Base-by-base conservation (phyloP, 2,113 vertebrate genomes). In the Corythornis madagascariensis region DNA sequence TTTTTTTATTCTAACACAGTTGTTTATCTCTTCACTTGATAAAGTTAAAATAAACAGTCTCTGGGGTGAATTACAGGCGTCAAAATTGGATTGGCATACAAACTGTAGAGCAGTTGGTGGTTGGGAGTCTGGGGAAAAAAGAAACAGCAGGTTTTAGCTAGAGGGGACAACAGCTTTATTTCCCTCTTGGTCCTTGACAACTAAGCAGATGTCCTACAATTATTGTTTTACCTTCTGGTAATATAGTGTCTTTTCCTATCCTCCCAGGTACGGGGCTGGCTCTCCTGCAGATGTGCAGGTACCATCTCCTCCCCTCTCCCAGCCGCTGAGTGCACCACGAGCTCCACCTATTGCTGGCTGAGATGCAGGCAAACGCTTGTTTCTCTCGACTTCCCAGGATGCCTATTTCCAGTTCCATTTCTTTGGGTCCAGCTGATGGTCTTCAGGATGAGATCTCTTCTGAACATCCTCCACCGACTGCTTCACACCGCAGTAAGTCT, bases 101-200 rank as follows among this genome's bases (percentile, higher is more conserved):
- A 97, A 97, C 96, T 22, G 63, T 56, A 19, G 88, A 98, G 97
- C 97, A 98, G 98, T 98, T 98, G 98, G 97, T 97, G 96, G 96
- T 83, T 89, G 90, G 47, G 97, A 96, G 97, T 89, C 97, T 92
- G 88, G 98, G 97, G 98, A 98, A 84, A 84, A 95, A 94, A 28
- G 42, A 92, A 97, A 96, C 96, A 97, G 97, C 98, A 98, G 97
- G 97, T 97, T 98, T 97, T 98, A 96, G 98, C 98, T 98, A 96
- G 97, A 98, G 98, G 98, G 98, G 97, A 98, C 97, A 87, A 97
- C 96, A 94, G 97, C 96, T 98, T 98, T 98, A 98, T 98, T 98
- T 98, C 98, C 98, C 98, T 98, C 97, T 98, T 97, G 98, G 98
- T 97, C 92, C 95, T 85, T 97, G 97, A 97, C 97, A 97, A 96